These are phyloP conservation scores for Microchirus variegatus DNA, from an alignment of 2,797 vertebrate genomes.

Conservation along the genomic window DNA sequence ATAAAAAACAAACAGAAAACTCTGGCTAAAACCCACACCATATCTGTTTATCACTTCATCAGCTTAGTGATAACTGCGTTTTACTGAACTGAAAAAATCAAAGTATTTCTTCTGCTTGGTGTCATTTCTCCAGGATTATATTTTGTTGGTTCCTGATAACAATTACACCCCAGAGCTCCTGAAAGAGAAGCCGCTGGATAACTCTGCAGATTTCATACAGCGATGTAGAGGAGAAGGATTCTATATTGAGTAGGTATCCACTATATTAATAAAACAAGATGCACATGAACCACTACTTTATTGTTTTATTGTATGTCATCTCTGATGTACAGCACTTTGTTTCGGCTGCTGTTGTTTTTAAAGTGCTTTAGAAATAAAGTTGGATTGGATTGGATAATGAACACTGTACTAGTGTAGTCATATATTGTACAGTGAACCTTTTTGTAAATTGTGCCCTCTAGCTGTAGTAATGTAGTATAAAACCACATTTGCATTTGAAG, in stretches of 20 bases:
- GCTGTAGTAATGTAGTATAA: slow-evolving; percentile 7
- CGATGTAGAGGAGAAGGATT: slow-evolving; percentile 89
- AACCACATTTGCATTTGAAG: slow-evolving; percentile 7
- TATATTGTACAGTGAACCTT: neutral
- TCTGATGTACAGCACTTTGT: neutral
- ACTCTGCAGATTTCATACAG: slow-evolving; percentile 87
- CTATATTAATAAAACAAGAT: slow-evolving; percentile 4
- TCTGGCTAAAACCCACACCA: slow-evolving; percentile 4
- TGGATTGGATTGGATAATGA: neutral
- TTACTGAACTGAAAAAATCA: slow-evolving; percentile 10
- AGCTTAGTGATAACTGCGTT: neutral
- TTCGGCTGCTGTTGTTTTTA: no score
- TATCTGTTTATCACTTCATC: slow-evolving; percentile 4
- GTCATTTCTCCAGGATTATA: slow-evolving; percentile 82
- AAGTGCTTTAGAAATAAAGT: no score
- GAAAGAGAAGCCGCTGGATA: slow-evolving; percentile 84
- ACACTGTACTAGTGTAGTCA: neutral
- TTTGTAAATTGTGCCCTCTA: slow-evolving; percentile 61
- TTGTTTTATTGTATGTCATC: neutral
- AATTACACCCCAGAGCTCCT: slow-evolving; percentile 85
- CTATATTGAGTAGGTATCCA: slow-evolving; percentile 86
- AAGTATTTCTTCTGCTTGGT: slow-evolving; percentile 31
- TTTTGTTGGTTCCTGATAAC: slow-evolving; percentile 87
- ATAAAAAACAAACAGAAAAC: slow-evolving; percentile 6
- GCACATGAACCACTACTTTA: neutral